A percentile compares a stretch with the other conserved stretches of the same genome.
phyloP scores from a whole-genome alignment of 2,113 vertebrate genomes.

The Vulpes vulpes region DNA sequence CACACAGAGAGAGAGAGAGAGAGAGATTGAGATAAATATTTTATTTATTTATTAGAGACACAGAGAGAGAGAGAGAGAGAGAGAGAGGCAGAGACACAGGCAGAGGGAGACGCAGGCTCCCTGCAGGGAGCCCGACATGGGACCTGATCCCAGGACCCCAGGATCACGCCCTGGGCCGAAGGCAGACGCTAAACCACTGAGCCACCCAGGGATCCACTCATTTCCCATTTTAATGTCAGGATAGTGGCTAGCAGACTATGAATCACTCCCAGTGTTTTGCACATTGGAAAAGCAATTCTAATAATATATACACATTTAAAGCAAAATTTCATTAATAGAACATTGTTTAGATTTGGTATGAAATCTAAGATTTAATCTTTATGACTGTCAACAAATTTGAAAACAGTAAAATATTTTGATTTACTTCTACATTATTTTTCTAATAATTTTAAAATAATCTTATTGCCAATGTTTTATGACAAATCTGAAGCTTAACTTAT shows the following conservation, averaged over 20 bases:
- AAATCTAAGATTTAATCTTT: slow-evolving; percentile 42
- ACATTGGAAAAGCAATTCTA: slow-evolving; percentile 26
- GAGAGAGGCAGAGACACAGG: no score
- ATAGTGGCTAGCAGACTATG: neutral
- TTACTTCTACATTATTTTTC: neutral
- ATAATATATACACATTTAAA: neutral
- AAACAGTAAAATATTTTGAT: slow-evolving; percentile 18
- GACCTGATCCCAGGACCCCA: no score
- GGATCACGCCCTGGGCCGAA: no score
- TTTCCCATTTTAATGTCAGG: neutral
- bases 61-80: no score
- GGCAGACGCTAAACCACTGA: no score
- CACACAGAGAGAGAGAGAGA: no score
- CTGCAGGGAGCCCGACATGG: no score
- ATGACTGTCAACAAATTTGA: slow-evolving; percentile 11
- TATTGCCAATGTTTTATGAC: slow-evolving; percentile 10
- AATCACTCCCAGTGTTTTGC: slow-evolving; percentile 2
- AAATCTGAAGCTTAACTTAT: slow-evolving; percentile 37
- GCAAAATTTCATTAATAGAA: slow-evolving; percentile 43
- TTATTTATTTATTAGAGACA: no score
- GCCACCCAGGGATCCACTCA: neutral
- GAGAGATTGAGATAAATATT: no score
- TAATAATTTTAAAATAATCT: slow-evolving; percentile 53
- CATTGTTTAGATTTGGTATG: neutral
- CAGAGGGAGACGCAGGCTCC: no score